Conservation (phyloP, 2,888 invertebrate genomes). For the Copidosoma aretas region DNA sequence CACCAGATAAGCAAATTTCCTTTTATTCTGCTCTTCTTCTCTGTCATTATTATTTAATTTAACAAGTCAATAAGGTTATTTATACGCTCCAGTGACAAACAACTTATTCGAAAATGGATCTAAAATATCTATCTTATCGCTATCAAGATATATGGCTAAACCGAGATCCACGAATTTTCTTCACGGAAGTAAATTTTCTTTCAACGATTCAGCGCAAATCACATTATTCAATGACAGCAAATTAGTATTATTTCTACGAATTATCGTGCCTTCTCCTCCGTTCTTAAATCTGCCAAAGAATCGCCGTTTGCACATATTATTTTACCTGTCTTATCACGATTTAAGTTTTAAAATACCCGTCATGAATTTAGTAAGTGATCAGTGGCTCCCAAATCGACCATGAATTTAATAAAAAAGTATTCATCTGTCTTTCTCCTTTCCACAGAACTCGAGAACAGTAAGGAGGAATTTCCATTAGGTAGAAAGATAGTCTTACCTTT, state of each 20-base stretch:
- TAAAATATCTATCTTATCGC: constrained; percentile 11
- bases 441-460: no score
- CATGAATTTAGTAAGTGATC: constrained; percentile 43
- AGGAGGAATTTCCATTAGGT: no score
- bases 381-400: constrained; percentile 45
- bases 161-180: constrained; percentile 30
- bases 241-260: constrained; percentile 31
- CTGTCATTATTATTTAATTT: neutral
- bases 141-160: constrained; percentile 40
- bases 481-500: no score
- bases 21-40: constrained; percentile 1
- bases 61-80: constrained; percentile 21
- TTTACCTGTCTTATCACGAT: constrained; percentile 30
- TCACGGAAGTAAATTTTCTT: constrained; percentile 41
- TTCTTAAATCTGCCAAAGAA: constrained; percentile 39
- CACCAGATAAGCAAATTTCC: constrained; percentile 18
- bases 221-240: constrained; percentile 40
- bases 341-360: constrained; percentile 39
- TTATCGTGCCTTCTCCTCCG: constrained; percentile 40
- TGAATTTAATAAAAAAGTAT: constrained; percentile 21
- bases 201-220: constrained; percentile 36
- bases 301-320: constrained; percentile 44
- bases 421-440: no score
- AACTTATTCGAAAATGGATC: constrained; percentile 24
- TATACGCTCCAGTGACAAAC: constrained; percentile 5